Evolutionary conservation across 2,113 vertebrate genomes (phyloP).

Genomic region (Vicugna pacos): DNA sequence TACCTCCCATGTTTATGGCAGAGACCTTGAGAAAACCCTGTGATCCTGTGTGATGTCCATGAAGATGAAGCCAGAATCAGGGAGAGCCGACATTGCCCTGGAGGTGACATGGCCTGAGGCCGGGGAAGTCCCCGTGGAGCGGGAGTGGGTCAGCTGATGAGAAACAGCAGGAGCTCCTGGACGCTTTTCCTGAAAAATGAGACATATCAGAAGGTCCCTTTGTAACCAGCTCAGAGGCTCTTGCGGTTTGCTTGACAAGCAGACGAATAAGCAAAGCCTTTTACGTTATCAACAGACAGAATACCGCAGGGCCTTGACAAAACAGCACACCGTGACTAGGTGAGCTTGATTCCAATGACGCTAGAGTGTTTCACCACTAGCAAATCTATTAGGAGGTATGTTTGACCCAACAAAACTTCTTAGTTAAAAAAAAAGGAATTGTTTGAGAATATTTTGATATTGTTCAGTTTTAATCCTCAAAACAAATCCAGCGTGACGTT

Average conservation of each 20-base stretch:
- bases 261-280: neutral
- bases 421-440: neutral
- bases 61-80: rapidly evolving
- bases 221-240: neutral
- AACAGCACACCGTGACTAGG: too few species aligned
- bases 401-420: neutral
- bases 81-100: neutral
- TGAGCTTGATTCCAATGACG: neutral
- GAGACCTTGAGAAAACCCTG: neutral
- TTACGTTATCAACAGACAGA: neutral
- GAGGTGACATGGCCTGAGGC: neutral
- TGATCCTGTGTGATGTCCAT: too few species aligned
- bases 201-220: rapidly evolving
- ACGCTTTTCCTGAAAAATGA: rapidly evolving
- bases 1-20: neutral
- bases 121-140: rapidly evolving
- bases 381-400: neutral
- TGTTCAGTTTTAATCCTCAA: neutral
- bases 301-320: neutral
- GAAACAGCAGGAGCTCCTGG: rapidly evolving
- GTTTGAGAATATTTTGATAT: neutral
- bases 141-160: rapidly evolving
- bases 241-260: neutral
- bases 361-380: neutral
- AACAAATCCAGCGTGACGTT: neutral